Conservation (phyloP, 2,888 invertebrate genomes). For the Noctua janthe region DNA sequence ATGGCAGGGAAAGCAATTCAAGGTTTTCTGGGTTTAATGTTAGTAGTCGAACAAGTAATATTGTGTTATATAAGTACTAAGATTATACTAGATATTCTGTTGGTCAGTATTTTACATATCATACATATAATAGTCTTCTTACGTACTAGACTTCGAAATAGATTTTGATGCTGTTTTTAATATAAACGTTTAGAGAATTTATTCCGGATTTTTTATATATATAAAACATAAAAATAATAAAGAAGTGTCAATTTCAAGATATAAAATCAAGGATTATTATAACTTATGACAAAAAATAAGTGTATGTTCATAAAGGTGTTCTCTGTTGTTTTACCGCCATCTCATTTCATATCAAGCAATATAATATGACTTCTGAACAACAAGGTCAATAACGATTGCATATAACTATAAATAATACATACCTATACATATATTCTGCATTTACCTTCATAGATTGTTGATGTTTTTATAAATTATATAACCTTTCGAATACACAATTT, state of each 20-base stretch:
- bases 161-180: not conserved
- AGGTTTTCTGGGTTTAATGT: slow-evolving; percentile 4
- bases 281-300: not conserved
- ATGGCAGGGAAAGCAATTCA: slow-evolving; percentile 17
- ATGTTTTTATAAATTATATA: slow-evolving; percentile 12
- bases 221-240: too few relatives aligned
- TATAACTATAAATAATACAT: slow-evolving; percentile 11
- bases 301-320: not conserved
- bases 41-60: slow-evolving; percentile 3
- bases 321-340: slow-evolving; percentile 24
- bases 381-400: slow-evolving; percentile 48
- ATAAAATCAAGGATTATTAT: not conserved
- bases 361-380: slow-evolving; percentile 33
- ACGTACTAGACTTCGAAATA: too few relatives aligned
- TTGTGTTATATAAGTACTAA: not conserved
- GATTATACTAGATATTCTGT: not conserved
- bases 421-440: not conserved
- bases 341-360: slow-evolving; percentile 9
- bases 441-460: slow-evolving; percentile 14
- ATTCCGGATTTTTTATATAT: too few relatives aligned
- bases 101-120: too few relatives aligned
- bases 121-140: too few relatives aligned
- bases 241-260: not conserved
- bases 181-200: too few relatives aligned
- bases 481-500: slow-evolving; percentile 6